Evolutionary conservation across 2,113 vertebrate genomes (phyloP), one percentile per base, ranked within the genome.

Genomic region (Clupea harengus): DNA sequence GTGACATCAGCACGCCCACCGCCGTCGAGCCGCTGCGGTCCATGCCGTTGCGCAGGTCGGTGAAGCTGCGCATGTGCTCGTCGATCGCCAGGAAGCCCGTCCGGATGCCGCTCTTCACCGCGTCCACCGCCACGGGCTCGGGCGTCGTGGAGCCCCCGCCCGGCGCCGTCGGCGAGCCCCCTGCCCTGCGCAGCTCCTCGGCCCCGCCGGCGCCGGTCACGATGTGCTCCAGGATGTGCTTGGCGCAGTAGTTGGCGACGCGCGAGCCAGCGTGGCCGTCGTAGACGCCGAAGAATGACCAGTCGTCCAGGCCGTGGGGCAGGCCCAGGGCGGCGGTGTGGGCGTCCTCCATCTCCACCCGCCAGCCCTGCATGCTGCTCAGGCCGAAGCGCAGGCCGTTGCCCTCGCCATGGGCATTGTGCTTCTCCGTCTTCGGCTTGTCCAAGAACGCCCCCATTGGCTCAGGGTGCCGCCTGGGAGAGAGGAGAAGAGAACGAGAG

Each of bases 321-420:
- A 99, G 97, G 82, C 97, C 97, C 89, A 98, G 92, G 83, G 97
- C 96, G 86, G 98, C 98, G 4, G 97, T 99, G 92, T 99, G 98
- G 83, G 98, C 98, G 75, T 99, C 98, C 94, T 99, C 98, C 98
- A 99, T 99, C 91, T 99, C 98, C 92, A 99, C 98, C 93, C 98
- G 93, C 98, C 98, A 99, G 72, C 98, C 98, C 94, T 99, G 98
- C 98, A 99, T 99, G 92, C 97, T 99, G 96, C 98, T 99, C 89
- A 99, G 95, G 89, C 97, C 98, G 0, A 96, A 99, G 87, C 95
- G 97, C 90, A 99, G 94, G 85, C 96, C 96, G 54, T 99, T 99
- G 67, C 98, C 98, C 88, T 97, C 95, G 86, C 97, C 98, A 0
- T 97, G 97, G 39, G 94, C 96, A 91, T 97, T 99, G 92, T 98